Percentiles rank a stretch among this genome's conserved stretches.
These are phyloP conservation scores for Osmerus mordax DNA, from an alignment of 2,113 vertebrate genomes.

Conservation along the genomic window DNA sequence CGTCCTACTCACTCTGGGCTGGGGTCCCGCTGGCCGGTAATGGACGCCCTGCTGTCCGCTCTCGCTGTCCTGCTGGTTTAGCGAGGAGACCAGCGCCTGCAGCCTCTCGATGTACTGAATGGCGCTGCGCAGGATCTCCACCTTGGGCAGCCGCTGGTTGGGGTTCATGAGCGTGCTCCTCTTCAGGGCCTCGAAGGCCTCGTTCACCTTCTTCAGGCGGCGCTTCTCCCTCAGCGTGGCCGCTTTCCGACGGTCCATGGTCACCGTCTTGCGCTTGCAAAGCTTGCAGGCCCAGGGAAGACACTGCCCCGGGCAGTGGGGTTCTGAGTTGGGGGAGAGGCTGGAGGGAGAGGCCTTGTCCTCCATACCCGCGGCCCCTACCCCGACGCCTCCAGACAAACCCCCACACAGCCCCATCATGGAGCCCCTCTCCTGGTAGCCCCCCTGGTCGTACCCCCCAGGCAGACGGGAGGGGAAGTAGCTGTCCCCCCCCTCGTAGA, in stretches of 20 bases:
- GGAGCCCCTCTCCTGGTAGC: constrained; percentile 81
- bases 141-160: constrained; percentile 96
- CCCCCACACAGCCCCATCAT: constrained; percentile 80
- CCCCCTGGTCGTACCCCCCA: constrained; percentile 75
- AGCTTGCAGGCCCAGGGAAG: constrained; percentile 96
- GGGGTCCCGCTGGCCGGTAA: constrained; percentile 60
- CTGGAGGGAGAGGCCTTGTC: constrained; percentile 83
- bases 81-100: constrained; percentile 90
- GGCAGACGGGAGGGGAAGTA: constrained; percentile 85
- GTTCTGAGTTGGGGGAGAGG: constrained; percentile 74
- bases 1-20: constrained; percentile 80
- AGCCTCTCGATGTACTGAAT: constrained; percentile 98
- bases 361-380: constrained; percentile 65
- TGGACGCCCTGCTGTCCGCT: constrained; percentile 81
- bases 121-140: constrained; percentile 96
- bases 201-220: constrained; percentile 95
- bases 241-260: constrained; percentile 87
- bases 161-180: constrained; percentile 96
- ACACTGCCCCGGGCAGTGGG: constrained; percentile 92
- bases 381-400: constrained; percentile 60
- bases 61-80: constrained; percentile 93
- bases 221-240: constrained; percentile 94
- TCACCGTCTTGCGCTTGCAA: constrained; percentile 93
- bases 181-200: constrained; percentile 96
- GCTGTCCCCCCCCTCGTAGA: constrained; percentile 87